These are phyloP conservation scores for Bacillus rossius DNA, from an alignment of 1,140 invertebrate genomes.

Conservation along the genomic window DNA sequence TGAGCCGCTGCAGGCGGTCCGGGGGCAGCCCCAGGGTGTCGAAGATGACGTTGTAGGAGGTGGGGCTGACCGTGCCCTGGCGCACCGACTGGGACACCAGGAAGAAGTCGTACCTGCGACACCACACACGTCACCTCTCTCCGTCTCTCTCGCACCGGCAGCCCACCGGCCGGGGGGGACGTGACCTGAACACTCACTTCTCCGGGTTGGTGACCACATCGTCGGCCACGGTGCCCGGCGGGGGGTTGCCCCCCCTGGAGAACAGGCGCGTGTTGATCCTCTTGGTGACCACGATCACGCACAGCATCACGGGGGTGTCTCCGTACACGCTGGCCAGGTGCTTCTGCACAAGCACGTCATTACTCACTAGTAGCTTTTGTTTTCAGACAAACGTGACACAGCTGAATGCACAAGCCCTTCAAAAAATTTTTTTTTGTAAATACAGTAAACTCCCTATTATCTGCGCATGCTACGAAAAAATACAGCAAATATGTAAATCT, in stretches of 20 bases:
- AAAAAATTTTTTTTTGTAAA: too few relatives aligned
- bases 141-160: too few relatives aligned
- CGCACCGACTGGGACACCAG: conserved; percentile 68
- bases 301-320: conserved; percentile 48
- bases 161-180: too few relatives aligned
- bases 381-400: too few relatives aligned
- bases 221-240: conserved; percentile 82
- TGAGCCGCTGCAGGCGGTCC: conserved; percentile 64
- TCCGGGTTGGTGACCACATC: conserved; percentile 76
- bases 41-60: conserved; percentile 70
- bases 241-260: conserved; percentile 59
- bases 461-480: too few relatives aligned
- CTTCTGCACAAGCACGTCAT: too few relatives aligned
- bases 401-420: too few relatives aligned
- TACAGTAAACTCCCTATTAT: too few relatives aligned
- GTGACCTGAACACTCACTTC: conserved; percentile 46
- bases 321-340: conserved; percentile 47
- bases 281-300: conserved; percentile 68
- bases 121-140: too few relatives aligned
- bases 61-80: conserved; percentile 78
- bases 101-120: conserved; percentile 72
- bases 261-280: conserved; percentile 66
- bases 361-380: too few relatives aligned
- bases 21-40: conserved; percentile 55
- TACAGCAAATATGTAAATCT: too few relatives aligned